These are phyloP conservation scores for Andrena flavipes DNA, from an alignment of 2,888 invertebrate genomes.

Conservation along the genomic window DNA sequence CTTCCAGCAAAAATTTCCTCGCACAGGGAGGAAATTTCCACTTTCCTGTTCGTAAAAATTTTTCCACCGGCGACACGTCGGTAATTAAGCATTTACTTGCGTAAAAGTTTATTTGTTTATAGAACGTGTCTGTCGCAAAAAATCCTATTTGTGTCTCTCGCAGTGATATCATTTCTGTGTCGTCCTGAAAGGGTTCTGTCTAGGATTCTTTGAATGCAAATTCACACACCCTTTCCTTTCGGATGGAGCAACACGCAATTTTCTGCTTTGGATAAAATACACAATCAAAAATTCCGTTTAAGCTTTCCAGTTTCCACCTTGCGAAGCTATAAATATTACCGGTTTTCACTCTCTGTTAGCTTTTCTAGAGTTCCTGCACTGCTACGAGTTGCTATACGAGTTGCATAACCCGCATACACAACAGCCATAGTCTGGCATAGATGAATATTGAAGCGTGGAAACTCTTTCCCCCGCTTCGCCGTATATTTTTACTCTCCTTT, in stretches of 20 bases:
- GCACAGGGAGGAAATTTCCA: neutral
- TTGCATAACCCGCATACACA: constrained; percentile 1
- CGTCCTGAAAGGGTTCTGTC: no score
- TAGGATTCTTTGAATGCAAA: no score
- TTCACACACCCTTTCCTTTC: no score
- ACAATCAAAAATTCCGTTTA: no score
- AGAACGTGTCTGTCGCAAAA: neutral
- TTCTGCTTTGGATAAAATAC: no score
- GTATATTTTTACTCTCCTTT: constrained; percentile 8
- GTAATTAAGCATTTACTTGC: neutral
- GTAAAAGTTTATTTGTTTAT: neutral
- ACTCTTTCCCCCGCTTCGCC: neutral
- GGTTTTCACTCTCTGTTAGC: constrained; percentile 1
- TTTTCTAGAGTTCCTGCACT: constrained; percentile 3
- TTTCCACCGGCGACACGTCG: no score
- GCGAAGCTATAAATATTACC: neutral
- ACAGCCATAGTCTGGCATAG: neutral
- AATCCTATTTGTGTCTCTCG: neutral
- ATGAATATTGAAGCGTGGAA: constrained; percentile 4
- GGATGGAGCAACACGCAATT: no score
- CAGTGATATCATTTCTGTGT: neutral
- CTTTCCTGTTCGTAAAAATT: neutral
- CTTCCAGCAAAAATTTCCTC: neutral
- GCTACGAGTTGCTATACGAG: neutral
- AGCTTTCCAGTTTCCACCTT: no score